These are phyloP conservation scores for Pipistrellus pipistrellus DNA, from an alignment of 2,797 vertebrate species.

Conservation along the genomic window DNA sequence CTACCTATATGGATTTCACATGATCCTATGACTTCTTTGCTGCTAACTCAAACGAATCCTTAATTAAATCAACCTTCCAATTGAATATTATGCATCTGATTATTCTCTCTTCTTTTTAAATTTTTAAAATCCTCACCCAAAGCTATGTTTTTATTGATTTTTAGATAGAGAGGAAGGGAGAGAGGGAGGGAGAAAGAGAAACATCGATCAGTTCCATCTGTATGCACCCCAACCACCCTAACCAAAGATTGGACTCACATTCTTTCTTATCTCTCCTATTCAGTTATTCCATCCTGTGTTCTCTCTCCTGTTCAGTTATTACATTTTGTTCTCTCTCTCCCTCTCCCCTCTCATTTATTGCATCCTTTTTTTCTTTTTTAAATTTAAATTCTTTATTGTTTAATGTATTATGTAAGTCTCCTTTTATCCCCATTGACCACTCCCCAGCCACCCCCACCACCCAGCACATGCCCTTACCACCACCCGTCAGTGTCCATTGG, in stretches of 20 bases:
- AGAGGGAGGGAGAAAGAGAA: neutral
- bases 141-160: neutral
- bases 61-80: neutral
- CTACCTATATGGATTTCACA: neutral
- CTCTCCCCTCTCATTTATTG: neutral
- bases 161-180: neutral
- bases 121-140: neutral
- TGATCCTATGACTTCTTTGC: neutral
- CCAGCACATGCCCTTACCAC: no score
- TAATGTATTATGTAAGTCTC: no score
- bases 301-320: neutral
- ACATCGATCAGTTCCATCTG: neutral
- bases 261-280: neutral
- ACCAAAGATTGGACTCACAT: neutral
- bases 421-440: no score
- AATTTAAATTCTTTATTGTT: no score
- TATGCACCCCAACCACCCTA: neutral
- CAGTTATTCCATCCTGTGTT: neutral
- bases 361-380: neutral
- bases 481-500: no score
- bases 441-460: no score
- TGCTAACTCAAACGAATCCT: slow-evolving; percentile 1
- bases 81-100: neutral
- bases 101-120: neutral
- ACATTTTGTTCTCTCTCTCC: neutral